Evolutionary conservation across 1,140 invertebrate genomes (phyloP), one percentile per base, ranked within the genome.

Genomic region (Anagrus nilaparvatae): DNA sequence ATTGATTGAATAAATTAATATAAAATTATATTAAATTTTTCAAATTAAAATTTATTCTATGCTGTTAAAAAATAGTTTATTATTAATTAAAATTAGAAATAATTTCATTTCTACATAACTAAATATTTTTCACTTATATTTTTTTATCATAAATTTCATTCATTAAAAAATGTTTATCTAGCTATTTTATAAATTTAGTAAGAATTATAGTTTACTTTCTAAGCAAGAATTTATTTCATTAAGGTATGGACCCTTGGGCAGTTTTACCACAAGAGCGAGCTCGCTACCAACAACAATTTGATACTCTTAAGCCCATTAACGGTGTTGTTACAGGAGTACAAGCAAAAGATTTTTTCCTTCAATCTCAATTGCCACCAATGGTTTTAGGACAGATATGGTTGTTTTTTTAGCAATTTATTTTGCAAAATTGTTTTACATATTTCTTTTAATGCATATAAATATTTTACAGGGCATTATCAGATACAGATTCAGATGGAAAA

Each of bases 401-500:
- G 12, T 30, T 30, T 30, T 13, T 30, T 5, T n/a, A n/a, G 12
- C 29, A 8, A 30, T 30, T 30, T 5, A 10, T 30, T 30, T 30
- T 30, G 16, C 29, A n/a, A 30, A 30, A 32, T 16, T 17, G 16
- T 17, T 8, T 37, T 10, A 27, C n/a, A 9, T 20, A 29, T 20
- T 39, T 19, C 24, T 27, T 3, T 17, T 18, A 27, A 27, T 12
- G 6, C 24, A 17, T 12, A 8, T 24, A n/a, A 32, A 21, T 16
- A 34, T 28, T 35, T 67, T 70, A 34, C 55, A 92, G 89, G 89
- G 74, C 75, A 31, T 65, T 99, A 30, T 91, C 94, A 13, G 95
- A 99, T 68, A 86, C 90, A 36, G 92, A 97, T 70, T 79, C 84
- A 29, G 95, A 99, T 80, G 95, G 95, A 1, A 91, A 89, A 71